Base-by-base conservation (phyloP, 2,113 vertebrate species). In the Cyprinus carpio region DNA sequence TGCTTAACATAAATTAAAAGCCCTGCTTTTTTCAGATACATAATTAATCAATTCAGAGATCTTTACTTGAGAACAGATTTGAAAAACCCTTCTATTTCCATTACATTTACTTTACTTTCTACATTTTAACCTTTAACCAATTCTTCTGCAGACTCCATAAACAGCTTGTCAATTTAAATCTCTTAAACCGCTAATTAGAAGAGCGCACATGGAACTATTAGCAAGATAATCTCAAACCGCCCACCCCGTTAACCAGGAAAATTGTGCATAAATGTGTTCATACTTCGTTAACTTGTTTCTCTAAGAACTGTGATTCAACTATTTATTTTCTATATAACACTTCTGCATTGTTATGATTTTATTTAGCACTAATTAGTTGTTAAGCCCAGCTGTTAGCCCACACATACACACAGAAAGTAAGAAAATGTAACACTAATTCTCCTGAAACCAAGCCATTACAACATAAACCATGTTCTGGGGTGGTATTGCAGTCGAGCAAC, bases 371-470 rank as follows among this genome's bases (percentile, higher is more conserved):
- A 64, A 80, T 43, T 43, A 46, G 23, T 64, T 60, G 1, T 60
- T 2, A 62, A 25, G 58, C 43, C 23, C 58, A 80, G 77, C 31
- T 80, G 77, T 43, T 80, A 64, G 58, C 58, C 51, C 34, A 80
- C 77, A 64, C 56, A 27, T 27, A 64, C 2, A 15, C 8, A 43
- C 1, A 23, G 10, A 80, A 9, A 6, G 13, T 12, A 12, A 75
- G 13, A 20, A 79, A 60, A 79, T 37, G 18, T 2, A 16, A 7
- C 13, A 75, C 3, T 16, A 79, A 79, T 37, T n/a, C 31, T 79
- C 54, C 51, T 46, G 58, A 80, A 80, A 80, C 13, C 1, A 9
- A 43, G 58, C 37, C n/a, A 46, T 29, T 64, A 46, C 37, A n/a
- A 13, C 4, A 34, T 25, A 60, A 64, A 46, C n/a, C 10, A 15